phyloP scores from a whole-genome alignment of 2,797 vertebrate species.

The Chromobotia macracanthus region DNA sequence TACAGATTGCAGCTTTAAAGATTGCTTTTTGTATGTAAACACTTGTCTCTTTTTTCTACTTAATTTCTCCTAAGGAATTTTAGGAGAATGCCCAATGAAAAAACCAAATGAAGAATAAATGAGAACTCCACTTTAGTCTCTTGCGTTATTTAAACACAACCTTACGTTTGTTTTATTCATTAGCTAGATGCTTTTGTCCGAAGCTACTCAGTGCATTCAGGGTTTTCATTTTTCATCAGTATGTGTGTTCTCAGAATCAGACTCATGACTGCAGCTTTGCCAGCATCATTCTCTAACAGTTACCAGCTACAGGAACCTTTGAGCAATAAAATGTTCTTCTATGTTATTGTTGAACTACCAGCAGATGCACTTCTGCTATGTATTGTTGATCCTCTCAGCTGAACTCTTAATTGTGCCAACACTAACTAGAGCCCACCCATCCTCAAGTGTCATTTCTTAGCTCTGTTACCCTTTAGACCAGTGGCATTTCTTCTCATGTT shows the following conservation, averaged over 20 bases:
- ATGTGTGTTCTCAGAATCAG: neutral
- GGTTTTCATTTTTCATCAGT: neutral
- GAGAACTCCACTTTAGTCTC: neutral
- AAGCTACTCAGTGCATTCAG: neutral
- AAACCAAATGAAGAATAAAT: neutral
- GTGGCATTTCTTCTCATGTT: neutral
- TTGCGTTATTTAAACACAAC: neutral
- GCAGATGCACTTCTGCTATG: neutral
- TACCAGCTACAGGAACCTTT: neutral
- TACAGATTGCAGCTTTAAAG: too few species aligned
- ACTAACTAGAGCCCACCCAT: neutral
- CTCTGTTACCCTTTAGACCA: neutral
- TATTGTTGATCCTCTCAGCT: constrained; percentile 21
- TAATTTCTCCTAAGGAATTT: too few species aligned
- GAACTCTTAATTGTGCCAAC: neutral
- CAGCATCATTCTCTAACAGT: neutral
- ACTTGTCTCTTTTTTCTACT: too few species aligned
- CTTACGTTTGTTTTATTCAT: neutral
- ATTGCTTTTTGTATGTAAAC: too few species aligned
- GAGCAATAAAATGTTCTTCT: neutral
- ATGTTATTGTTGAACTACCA: constrained; percentile 35
- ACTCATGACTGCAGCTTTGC: neutral
- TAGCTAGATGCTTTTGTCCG: neutral
- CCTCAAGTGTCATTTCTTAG: neutral
- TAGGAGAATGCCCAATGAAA: too few species aligned